A percentile compares a stretch with the other conserved stretches of the same genome.
Conservation (phyloP, 1,140 invertebrate genomes). For the Drosophila willistoni region DNA sequence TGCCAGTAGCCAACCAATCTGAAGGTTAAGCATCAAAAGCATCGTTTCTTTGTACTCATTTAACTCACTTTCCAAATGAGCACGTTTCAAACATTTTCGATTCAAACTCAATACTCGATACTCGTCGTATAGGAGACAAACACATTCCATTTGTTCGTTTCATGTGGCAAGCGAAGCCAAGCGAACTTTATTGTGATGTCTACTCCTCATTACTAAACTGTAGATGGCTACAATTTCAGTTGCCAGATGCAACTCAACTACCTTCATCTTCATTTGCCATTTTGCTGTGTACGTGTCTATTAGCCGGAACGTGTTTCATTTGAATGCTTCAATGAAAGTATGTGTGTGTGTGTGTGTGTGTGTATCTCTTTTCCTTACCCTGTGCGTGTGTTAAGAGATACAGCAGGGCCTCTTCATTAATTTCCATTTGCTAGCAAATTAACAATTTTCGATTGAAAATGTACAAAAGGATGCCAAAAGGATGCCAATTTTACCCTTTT, state of each 20-base stretch:
- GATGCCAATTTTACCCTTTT: slow-evolving; percentile 16
- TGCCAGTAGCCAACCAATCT: no score
- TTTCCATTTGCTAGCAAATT: slow-evolving; percentile 42
- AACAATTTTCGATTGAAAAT: slow-evolving; percentile 5
- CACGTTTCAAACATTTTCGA: background rate
- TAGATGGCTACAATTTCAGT: slow-evolving; percentile 9
- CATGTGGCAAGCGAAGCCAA: slow-evolving; percentile 31
- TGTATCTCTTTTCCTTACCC: background rate
- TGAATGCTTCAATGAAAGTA: slow-evolving; percentile 32
- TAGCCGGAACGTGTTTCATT: slow-evolving; percentile 71
- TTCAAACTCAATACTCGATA: no score
- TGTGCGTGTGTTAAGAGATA: background rate
- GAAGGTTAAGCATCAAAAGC: no score
- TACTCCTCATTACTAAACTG: slow-evolving; percentile 42
- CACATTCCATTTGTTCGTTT: slow-evolving; percentile 58
- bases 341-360: background rate
- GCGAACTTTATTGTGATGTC: slow-evolving; percentile 62
- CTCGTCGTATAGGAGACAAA: background rate
- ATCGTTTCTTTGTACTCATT: no score
- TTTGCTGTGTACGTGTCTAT: slow-evolving; percentile 65
- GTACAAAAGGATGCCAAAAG: slow-evolving; percentile 8
- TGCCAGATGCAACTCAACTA: slow-evolving; percentile 4
- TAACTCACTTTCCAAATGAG: no score
- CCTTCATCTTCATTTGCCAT: slow-evolving; percentile 34
- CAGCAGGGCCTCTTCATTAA: slow-evolving; percentile 38